Evolutionary conservation across 2,113 vertebrate species (phyloP).

Genomic region (Cryptomyrus ogoouensis): DNA sequence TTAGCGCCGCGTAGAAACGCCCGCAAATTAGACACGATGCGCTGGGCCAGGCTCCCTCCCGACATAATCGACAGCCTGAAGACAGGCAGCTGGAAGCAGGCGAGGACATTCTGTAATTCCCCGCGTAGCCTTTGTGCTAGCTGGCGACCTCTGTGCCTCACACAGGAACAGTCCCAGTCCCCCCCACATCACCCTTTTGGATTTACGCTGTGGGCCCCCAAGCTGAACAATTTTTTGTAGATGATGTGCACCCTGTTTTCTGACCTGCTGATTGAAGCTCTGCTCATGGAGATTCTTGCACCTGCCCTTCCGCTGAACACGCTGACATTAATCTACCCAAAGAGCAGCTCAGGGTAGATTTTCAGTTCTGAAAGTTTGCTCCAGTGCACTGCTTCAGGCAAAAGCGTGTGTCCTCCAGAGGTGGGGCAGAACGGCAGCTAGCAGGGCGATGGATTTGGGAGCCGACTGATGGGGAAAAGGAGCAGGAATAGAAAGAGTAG

Average conservation of each 20-base stretch:
- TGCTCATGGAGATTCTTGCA: background rate
- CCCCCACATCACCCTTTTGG: background rate
- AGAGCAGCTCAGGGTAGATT: background rate
- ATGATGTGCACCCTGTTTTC: background rate
- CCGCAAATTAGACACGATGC: background rate
- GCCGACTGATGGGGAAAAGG: background rate
- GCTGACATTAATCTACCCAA: background rate
- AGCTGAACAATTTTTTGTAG: background rate
- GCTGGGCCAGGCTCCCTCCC: background rate
- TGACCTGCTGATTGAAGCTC: background rate
- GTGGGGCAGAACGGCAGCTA: background rate
- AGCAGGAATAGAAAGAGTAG: background rate
- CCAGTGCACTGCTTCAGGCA: background rate
- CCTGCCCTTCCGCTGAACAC: background rate
- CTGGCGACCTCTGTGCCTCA: background rate
- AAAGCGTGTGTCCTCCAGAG: background rate
- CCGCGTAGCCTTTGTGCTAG: background rate
- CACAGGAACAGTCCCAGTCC: no score
- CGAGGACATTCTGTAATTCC: background rate
- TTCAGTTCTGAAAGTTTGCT: background rate
- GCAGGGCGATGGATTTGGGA: background rate
- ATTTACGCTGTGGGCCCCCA: background rate
- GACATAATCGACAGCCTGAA: constrained; percentile 14
- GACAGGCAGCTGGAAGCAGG: background rate
- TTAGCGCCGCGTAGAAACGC: background rate